Base-by-base conservation (phyloP, 1,140 invertebrate genomes). In the Drusus annulatus region DNA sequence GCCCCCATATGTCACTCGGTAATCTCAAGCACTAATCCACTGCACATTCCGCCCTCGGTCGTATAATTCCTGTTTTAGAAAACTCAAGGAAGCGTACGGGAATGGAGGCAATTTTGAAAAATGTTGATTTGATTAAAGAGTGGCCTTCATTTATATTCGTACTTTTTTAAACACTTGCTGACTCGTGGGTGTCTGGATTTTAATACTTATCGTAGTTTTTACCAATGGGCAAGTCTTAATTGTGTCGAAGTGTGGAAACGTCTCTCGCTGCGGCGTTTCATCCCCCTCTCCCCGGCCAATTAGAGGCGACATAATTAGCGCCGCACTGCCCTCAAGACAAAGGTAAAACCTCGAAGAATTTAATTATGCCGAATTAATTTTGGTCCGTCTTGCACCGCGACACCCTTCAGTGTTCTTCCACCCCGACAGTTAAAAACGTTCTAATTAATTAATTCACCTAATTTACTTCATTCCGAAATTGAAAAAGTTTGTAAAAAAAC, bases 281-380 rank as follows among this genome's bases (percentile, higher is more conserved):
- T 62, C 63, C 36, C 60, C 75, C 25, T 31, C 51, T 51, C 52
- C 62, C 23, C 51, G 60, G 76, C 63, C 75, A 78, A 78, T 78
- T 78, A 78, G 62, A 16, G 16, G 31, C 76, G 60, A 28, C 76
- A 68, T 78, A 78, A 77, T 77, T 77, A 77, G 75, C 45, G 21
- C 31, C 60, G 28, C 56, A 36, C 31, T 60, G 60, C 54, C 73
- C 21, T 15, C 19, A 50, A 54, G 78, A 79, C 65, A 73, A 79
- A 79, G 68, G 65, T 79, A 60, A 79, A 60, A 79, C 78, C 65
- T 73, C 65, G 74, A 79, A 79, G 78, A 79, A 79, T 79, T 79
- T 79, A 73, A 79, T 79, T 79, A 79, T 25, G 56, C 36, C 58
- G 23, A 28, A 21, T 28, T 17, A 28, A 16, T 23, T 63, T 28